Conservation (phyloP, 1,140 invertebrate genomes). For the Hyles euphorbiae region DNA sequence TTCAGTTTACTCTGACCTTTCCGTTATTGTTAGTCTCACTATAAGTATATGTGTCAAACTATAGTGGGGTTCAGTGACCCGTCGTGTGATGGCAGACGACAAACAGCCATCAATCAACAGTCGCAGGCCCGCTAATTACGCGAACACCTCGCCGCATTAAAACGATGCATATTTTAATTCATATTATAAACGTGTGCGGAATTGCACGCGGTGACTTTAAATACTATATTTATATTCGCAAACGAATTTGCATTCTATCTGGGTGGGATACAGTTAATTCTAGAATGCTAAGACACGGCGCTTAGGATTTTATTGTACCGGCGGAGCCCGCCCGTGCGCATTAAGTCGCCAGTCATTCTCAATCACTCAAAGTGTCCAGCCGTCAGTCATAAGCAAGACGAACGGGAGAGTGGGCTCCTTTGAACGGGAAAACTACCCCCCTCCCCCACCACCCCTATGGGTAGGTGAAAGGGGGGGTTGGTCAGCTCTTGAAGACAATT, state of each 20-base stretch:
- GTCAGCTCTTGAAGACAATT: slow-evolving; percentile 74
- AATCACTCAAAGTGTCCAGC: slow-evolving; percentile 73
- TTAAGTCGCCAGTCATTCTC: slow-evolving; percentile 73
- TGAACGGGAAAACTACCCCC: slow-evolving; percentile 13
- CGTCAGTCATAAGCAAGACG: slow-evolving; percentile 74
- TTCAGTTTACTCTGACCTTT: not conserved
- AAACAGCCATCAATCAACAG: slow-evolving; percentile 26
- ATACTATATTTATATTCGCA: not conserved
- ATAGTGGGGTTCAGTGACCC: not conserved
- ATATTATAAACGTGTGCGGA: slow-evolving; percentile 48
- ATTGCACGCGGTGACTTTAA: slow-evolving; percentile 1
- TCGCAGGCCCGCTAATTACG: slow-evolving; percentile 22
- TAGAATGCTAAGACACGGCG: slow-evolving; percentile 13
- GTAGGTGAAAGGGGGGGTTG: slow-evolving; percentile 43
- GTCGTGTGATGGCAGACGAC: not conserved
- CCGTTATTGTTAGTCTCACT: not conserved
- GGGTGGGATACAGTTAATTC: slow-evolving; percentile 31
- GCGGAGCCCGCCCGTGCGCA: slow-evolving; percentile 56
- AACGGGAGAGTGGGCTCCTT: slow-evolving; percentile 55
- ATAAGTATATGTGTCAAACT: not conserved
- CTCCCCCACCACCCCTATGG: slow-evolving; percentile 27
- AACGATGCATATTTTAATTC: slow-evolving; percentile 23
- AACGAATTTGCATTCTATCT: not conserved
- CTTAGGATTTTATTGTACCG: slow-evolving; percentile 27
- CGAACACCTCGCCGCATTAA: slow-evolving; percentile 21